Evolutionary conservation across 2,113 vertebrate species (phyloP), one percentile per base, ranked within the genome.

Genomic region (Bagarius yarrelli): DNA sequence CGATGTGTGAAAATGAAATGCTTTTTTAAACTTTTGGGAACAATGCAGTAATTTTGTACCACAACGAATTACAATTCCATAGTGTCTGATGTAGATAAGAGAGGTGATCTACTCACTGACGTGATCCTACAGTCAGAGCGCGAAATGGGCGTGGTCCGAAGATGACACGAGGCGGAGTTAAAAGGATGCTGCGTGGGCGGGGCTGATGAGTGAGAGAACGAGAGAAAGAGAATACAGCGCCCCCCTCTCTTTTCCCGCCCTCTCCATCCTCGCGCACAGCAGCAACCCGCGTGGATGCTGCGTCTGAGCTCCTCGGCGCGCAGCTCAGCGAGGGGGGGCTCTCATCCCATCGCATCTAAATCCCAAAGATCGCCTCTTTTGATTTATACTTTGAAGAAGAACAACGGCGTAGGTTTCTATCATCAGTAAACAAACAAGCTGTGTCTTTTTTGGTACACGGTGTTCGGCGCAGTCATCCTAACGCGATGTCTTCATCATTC

Each of bases 221-320:
- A 77, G 60, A 79, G 64, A 50, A 50, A 64, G 78, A 57, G 78
- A 44, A n/a, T 64, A 57, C 23, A 78, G 75, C 61, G 75, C 34
- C 69, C 63, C 56, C 83, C 76, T 84, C 75, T 72, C 73, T 84
- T 78, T 53, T 57, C 75, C 74, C 76, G 76, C 34, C 79, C 71
- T 81, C 83, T 78, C 79, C 66, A 80, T 85, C 81, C 77, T 66
- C 87, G 79, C 88, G 75, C 83, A 84, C 80, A 74, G 70, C 82
- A 74, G 70, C 81, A 86, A 85, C 82, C 87, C 86, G 80, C 86
- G 86, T 84, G 90, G 89, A 92, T 91, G 91, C 91, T 91, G 91
- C 87, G 90, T 87, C 88, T 87, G 83, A 87, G 89, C 89, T 93
- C 88, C 90, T 90, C 88, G 90, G 88, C 83, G 88, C 88, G 83